Evolutionary conservation across 2,797 vertebrate species (phyloP), one percentile per base, ranked within the genome.

Genomic region (Anomalospiza imberbis): DNA sequence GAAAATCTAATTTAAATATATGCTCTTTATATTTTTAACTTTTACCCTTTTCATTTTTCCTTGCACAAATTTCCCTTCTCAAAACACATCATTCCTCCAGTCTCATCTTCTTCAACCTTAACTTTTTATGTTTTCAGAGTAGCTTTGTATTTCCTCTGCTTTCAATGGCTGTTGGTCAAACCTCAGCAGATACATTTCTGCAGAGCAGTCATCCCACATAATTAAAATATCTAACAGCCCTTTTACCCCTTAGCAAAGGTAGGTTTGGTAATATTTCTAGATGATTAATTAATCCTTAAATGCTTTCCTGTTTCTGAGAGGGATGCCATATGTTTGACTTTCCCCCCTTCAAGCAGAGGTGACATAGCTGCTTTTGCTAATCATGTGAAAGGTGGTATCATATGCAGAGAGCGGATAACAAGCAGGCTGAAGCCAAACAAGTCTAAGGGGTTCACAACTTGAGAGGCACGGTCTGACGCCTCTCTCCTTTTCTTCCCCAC

Each of bases 301-400:
- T 32, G 24, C 31, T 47, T 87, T 63, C 28, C 42, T 82, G 32
- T 65, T 81, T 83, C 73, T 85, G 71, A 91, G 72, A 94, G 75
- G 60, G 26, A 17, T 94, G 77, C 91, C 84, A 87, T 87, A 85
- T 91, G 80, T 79, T 76, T 86, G 86, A 89, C 77, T 91, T 95
- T 55, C 83, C 82, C 73, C 63, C 29, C 74, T 88, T 82, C 53
- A 66, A 79, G 85, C 91, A 86, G 90, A 76, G 55, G 61, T 89
- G 93, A 85, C 2, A 4, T 81, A 88, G 40, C 77, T 92, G 86
- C 89, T 88, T 96, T 90, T 91, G 71, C 80, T 82, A 76, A 95
- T 87, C 55, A 25, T 58, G 51, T 65, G 67, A 58, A 91, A 91
- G 93, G 89, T 91, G 77, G 60, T 77, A 76, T 65, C 78, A 77